These are phyloP conservation scores for Gorsachius magnificus DNA, from an alignment of 2,797 vertebrate genomes.

Conservation along the genomic window DNA sequence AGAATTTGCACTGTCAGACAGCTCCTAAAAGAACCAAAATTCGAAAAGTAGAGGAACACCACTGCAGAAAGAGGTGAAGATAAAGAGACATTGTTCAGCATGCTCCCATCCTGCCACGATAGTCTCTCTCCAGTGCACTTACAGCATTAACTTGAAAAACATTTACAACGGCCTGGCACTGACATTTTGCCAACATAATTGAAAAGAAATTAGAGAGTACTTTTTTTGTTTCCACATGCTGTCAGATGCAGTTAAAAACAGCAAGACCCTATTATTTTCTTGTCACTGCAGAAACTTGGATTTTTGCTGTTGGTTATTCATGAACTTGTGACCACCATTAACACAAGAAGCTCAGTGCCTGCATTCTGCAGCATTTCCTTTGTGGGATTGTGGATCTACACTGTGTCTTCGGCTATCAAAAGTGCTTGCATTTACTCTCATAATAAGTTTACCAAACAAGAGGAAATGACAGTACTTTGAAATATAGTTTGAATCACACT, in stretches of 20 bases:
- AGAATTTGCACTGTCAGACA: not conserved
- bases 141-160: not conserved
- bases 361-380: not conserved
- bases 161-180: not conserved
- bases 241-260: not conserved
- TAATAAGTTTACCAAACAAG: not conserved
- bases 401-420: not conserved
- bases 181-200: not conserved
- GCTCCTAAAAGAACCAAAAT: not conserved
- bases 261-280: not conserved
- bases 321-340: not conserved
- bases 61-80: not conserved
- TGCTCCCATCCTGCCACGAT: not conserved
- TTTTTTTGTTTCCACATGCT: not conserved
- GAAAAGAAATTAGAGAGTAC: not conserved
- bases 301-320: not conserved
- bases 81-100: not conserved
- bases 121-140: fast-evolving
- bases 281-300: not conserved
- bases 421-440: not conserved
- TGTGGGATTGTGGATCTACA: not conserved
- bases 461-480: not conserved
- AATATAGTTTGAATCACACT: not conserved
- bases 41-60: not conserved
- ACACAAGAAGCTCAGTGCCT: not conserved